Base-by-base conservation (phyloP, 2,797 vertebrate species). In the Tenualosa thibaudeaui region DNA sequence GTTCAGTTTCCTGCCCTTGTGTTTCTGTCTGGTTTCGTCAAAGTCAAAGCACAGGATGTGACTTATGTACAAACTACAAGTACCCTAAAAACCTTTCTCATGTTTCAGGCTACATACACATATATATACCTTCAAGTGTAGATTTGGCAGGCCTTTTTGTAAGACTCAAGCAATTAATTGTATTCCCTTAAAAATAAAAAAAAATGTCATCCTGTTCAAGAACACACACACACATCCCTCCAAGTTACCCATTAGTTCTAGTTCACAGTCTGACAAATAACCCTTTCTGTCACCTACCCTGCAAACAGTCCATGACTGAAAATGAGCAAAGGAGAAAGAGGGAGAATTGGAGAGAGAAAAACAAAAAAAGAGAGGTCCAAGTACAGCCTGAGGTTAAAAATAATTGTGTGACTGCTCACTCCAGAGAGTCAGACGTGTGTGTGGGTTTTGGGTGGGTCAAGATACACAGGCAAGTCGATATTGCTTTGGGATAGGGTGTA, bases 341-440 rank as follows among this genome's bases (percentile, higher is more conserved):
- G 75, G 54, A 81, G 60, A 19, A 17, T 82, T 12, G 86, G 87
- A 68, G 56, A 26, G 22, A 60, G 78, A 49, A 22, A 60, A n/a
- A 37, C 26, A 60, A 54, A 40, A 15, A 43, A 53, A 65, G 53
- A 86, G 56, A 83, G 37, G 68, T 75, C 68, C 13, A 19, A 75
- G 68, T 15, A 75, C 31, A 40, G 68, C 68, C 68, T 75, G 31
- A 43, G 37, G 68, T 40, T 17, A 75, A 75, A 56, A 43, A 75
- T n/a, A 15, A 75, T 75, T 75, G 0, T 71, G 12, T 71, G 65
- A 71, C 37, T 15, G 65, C 65, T 68, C 26, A 26, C 65, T 71
- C 65, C 65, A 71, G 65, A 71, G 65, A 43, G 26, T 3, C 0
- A 53, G 65, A 17, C 65, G 12, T 15, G 37, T 71, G 31, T 17